These are phyloP conservation scores for Euleptes europaea DNA, from an alignment of 2,113 vertebrate species.

Conservation along the genomic window DNA sequence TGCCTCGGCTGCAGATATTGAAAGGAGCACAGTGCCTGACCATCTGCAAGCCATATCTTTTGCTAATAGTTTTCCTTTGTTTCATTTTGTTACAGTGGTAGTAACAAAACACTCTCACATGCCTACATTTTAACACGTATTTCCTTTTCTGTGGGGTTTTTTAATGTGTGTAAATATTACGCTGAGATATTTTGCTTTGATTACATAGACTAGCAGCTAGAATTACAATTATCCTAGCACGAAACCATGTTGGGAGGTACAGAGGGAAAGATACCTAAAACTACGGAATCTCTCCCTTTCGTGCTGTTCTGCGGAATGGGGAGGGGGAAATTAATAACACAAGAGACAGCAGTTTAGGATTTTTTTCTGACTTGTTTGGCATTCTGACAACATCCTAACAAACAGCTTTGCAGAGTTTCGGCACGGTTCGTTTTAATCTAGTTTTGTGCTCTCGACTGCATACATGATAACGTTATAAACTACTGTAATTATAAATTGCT, in stretches of 20 bases:
- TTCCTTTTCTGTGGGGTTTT: neutral
- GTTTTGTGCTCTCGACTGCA: neutral
- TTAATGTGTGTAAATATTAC: neutral
- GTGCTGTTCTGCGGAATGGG: neutral
- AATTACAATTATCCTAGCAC: neutral
- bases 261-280: neutral
- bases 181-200: neutral
- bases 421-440: neutral
- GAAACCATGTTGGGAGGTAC: neutral
- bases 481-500: neutral
- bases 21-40: neutral
- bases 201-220: neutral
- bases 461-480: neutral
- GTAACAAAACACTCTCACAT: neutral
- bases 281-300: neutral
- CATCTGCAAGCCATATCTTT: neutral
- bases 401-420: neutral
- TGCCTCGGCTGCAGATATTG: neutral
- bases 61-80: neutral
- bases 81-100: neutral
- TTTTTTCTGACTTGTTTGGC: neutral
- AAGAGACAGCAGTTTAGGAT: neutral
- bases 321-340: neutral
- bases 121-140: neutral
- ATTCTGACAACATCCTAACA: neutral